Evolutionary conservation across 1,140 invertebrate species (phyloP).

Genomic region (Lasioglossum baleicum): DNA sequence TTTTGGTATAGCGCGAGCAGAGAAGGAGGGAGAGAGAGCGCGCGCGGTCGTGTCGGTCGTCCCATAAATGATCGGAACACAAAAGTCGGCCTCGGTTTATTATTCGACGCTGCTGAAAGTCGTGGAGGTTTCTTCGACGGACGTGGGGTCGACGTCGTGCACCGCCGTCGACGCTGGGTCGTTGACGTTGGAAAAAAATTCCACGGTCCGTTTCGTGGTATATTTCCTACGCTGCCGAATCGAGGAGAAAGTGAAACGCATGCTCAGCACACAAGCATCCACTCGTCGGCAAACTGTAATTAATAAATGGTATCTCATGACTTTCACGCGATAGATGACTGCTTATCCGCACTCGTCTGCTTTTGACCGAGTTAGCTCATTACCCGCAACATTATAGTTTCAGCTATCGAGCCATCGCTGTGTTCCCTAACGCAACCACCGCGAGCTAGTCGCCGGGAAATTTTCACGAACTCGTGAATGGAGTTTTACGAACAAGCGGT

Average conservation of each 20-base stretch:
- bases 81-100: conserved; percentile 20
- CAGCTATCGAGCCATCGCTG: too few relatives aligned
- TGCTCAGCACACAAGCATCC: too few relatives aligned
- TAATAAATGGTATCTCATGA: too few relatives aligned
- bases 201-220: neutral
- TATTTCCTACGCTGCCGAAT: neutral
- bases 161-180: neutral
- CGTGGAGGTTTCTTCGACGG: conserved; percentile 8
- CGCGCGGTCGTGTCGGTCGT: neutral
- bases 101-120: conserved; percentile 16
- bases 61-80: conserved; percentile 15
- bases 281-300: too few relatives aligned
- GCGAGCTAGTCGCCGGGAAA: too few relatives aligned
- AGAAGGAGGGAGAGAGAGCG: neutral
- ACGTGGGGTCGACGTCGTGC: neutral
- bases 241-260: neutral
- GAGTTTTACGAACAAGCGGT: too few relatives aligned
- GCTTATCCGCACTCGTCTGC: too few relatives aligned
- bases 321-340: too few relatives aligned
- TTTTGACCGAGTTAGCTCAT: too few relatives aligned
- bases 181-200: conserved; percentile 4
- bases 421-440: too few relatives aligned
- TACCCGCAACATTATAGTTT: too few relatives aligned
- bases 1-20: conserved; percentile 22
- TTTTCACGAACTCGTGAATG: too few relatives aligned